Conservation (phyloP, 2,113 vertebrate genomes). For the Lepisosteus oculatus region DNA sequence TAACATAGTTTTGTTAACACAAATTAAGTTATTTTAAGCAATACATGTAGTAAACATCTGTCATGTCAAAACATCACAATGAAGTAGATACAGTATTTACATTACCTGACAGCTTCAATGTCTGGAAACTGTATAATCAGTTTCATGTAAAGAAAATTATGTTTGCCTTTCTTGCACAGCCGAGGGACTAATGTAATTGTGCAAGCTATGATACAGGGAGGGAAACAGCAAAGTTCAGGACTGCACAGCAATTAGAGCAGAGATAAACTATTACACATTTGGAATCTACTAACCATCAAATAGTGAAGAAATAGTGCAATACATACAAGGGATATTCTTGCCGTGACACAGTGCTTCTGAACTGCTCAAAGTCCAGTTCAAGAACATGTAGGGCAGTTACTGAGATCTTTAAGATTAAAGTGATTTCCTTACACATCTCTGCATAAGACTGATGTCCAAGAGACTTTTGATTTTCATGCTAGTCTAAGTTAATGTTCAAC, state of each 20-base stretch:
- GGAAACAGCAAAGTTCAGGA: conserved; percentile 14
- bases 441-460: background rate
- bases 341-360: background rate
- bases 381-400: background rate
- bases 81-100: background rate
- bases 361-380: background rate
- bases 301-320: background rate
- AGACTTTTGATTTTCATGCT: background rate
- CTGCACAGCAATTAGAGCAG: background rate
- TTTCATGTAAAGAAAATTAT: background rate
- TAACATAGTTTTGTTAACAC: too few species aligned
- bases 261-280: background rate
- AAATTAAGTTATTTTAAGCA: too few species aligned
- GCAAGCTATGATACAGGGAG: background rate
- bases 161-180: background rate
- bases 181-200: background rate
- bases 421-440: conserved; percentile 8
- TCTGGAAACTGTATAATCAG: background rate
- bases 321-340: background rate
- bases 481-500: too few species aligned
- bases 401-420: conserved; percentile 7
- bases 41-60: too few species aligned
- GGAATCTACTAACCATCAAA: background rate
- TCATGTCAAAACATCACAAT: too few species aligned
- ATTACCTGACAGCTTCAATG: background rate